Percentiles rank a stretch among this genome's conserved stretches.
Conservation (phyloP, 2,797 vertebrate species). For the Platyrinchus mystaceus region DNA sequence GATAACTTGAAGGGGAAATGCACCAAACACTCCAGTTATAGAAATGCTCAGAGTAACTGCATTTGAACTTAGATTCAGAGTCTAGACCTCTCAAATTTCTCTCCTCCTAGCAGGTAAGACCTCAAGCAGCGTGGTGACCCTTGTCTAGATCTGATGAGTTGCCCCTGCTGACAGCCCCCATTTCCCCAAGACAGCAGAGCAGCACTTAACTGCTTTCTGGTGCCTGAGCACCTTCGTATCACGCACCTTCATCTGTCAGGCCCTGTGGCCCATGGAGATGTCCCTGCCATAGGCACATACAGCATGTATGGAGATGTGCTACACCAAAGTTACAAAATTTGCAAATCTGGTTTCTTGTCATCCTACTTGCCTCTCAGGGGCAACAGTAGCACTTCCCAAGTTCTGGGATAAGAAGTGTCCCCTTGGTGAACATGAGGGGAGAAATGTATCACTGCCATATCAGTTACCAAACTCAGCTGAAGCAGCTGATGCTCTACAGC, state of each 20-base stretch:
- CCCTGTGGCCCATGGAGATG: neutral
- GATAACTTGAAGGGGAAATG: neutral
- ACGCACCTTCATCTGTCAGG: neutral
- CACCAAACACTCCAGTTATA: neutral
- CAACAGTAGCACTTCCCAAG: neutral
- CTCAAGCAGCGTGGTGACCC: accelerated
- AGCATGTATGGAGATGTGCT: accelerated
- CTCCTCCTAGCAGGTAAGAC: neutral
- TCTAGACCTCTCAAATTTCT: neutral
- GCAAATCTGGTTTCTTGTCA: neutral
- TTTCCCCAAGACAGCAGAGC: neutral
- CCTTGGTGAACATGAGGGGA: neutral
- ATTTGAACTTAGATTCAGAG: neutral
- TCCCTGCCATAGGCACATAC: accelerated
- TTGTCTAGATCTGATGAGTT: neutral
- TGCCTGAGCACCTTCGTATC: neutral
- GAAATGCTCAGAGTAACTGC: neutral
- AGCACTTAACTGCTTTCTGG: neutral
- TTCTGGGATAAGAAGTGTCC: neutral
- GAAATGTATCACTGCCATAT: neutral
- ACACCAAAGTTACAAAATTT: neutral
- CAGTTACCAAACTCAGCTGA: neutral
- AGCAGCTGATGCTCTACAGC: neutral
- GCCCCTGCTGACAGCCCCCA: neutral
- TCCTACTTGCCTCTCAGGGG: neutral